Evolutionary conservation across 2,113 vertebrate genomes (phyloP).

Genomic region (Eretmochelys imbricata): DNA sequence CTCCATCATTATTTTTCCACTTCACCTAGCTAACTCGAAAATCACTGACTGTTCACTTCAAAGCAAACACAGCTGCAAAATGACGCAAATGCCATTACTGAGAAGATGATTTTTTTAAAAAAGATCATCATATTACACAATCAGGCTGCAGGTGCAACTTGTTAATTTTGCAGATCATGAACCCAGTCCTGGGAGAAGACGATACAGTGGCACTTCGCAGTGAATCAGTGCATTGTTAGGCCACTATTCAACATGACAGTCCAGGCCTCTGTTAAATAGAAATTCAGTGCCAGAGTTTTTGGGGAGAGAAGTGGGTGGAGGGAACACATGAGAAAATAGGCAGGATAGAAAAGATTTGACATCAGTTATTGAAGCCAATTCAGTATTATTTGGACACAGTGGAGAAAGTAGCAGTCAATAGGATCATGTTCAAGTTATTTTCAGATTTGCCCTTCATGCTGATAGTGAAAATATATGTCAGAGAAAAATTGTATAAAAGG

Average conservation of each 20-base stretch:
- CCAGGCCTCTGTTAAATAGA: conserved; percentile 8
- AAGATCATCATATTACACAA: conserved; percentile 30
- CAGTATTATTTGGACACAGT: conserved; percentile 17
- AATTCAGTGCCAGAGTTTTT: background rate
- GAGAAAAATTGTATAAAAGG: background rate
- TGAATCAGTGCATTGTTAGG: background rate
- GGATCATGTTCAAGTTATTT: conserved; percentile 18
- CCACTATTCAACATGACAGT: conserved; percentile 9
- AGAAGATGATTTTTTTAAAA: conserved; percentile 44
- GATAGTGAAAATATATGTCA: background rate
- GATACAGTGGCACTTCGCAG: background rate
- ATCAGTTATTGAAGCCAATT: conserved; percentile 35
- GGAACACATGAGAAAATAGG: conserved; percentile 12
- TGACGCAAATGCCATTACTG: conserved; percentile 1
- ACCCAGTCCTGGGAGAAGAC: background rate
- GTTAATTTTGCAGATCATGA: conserved; percentile 1
- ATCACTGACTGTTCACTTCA: conserved; percentile 60
- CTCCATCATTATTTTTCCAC: conserved; percentile 76
- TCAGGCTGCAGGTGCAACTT: conserved; percentile 63
- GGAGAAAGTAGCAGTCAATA: conserved; percentile 16
- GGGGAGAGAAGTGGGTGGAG: background rate
- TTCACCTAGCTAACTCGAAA: conserved; percentile 64
- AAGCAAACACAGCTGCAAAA: conserved; percentile 70
- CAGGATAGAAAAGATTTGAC: conserved; percentile 28
- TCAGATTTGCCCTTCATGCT: background rate